Evolutionary conservation across 2,797 vertebrate species (phyloP).

Genomic region (Lemur catta): DNA sequence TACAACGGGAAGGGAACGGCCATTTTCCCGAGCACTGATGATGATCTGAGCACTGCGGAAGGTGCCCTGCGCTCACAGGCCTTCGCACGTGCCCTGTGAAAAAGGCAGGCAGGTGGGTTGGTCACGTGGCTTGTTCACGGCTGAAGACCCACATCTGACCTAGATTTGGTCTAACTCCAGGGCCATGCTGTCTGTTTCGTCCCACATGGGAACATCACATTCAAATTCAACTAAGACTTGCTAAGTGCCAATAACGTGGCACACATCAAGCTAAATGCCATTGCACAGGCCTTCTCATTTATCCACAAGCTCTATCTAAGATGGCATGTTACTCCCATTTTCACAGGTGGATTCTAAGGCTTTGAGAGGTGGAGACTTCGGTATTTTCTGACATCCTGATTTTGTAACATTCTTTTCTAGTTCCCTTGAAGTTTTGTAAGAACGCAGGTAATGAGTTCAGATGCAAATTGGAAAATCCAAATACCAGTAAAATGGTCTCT

Average conservation of each 20-base stretch:
- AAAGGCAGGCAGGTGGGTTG: background rate
- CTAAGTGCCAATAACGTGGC: background rate
- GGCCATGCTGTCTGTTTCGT: background rate
- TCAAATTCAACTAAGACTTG: background rate
- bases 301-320: background rate
- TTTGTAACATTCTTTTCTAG: background rate
- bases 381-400: background rate
- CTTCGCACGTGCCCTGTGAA: background rate
- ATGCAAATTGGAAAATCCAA: constrained; percentile 9
- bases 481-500: background rate
- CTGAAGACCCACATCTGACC: background rate
- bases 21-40: background rate
- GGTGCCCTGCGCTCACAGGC: background rate
- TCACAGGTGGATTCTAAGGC: background rate
- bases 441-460: background rate
- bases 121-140: background rate
- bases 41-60: background rate
- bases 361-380: background rate
- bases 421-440: background rate
- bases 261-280: background rate
- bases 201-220: background rate
- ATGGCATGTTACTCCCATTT: background rate
- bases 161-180: background rate
- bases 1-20: background rate
- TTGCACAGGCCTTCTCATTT: background rate